Percentiles rank a stretch among this genome's conserved stretches.
phyloP scores from a whole-genome alignment of 1,140 invertebrate genomes.

The Parapsyche elsis region DNA sequence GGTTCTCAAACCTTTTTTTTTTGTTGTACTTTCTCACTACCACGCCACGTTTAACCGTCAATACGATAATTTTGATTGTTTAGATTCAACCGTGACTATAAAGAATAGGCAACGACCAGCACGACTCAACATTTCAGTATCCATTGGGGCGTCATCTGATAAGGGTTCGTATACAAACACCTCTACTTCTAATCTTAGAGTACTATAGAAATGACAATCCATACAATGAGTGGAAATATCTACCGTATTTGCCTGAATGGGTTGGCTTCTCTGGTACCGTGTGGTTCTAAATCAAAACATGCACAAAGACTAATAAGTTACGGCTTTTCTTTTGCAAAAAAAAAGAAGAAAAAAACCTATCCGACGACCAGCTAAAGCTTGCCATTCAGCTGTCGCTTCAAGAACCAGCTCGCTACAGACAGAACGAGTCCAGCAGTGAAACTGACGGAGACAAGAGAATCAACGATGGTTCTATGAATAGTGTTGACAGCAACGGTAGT shows the following conservation, averaged over 20 bases:
- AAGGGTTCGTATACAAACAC: constrained; percentile 35
- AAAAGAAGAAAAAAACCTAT: constrained; percentile 59
- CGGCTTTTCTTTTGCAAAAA: neutral
- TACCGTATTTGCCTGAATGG: neutral
- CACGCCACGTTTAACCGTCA: constrained; percentile 31
- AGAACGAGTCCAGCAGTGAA: constrained; percentile 9
- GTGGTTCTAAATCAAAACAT: too few relatives aligned
- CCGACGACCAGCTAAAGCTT: constrained; percentile 66
- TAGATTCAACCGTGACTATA: constrained; percentile 46
- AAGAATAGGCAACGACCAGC: constrained; percentile 50
- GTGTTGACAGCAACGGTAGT: neutral
- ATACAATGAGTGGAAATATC: neutral
- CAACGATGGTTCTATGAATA: constrained; percentile 13
- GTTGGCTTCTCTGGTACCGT: too few relatives aligned
- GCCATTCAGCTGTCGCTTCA: constrained; percentile 67
- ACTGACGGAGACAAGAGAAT: neutral
- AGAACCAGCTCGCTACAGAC: constrained; percentile 56
- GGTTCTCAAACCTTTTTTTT: too few relatives aligned
- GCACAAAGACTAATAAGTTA: neutral
- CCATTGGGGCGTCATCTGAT: constrained; percentile 50
- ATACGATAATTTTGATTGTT: neutral
- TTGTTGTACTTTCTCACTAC: too few relatives aligned
- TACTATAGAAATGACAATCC: neutral
- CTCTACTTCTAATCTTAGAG: too few relatives aligned
- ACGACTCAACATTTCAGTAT: constrained; percentile 52